Evolutionary conservation across 2,113 vertebrate species (phyloP), one percentile per base, ranked within the genome.

Genomic region (Xyliphius kryptos): DNA sequence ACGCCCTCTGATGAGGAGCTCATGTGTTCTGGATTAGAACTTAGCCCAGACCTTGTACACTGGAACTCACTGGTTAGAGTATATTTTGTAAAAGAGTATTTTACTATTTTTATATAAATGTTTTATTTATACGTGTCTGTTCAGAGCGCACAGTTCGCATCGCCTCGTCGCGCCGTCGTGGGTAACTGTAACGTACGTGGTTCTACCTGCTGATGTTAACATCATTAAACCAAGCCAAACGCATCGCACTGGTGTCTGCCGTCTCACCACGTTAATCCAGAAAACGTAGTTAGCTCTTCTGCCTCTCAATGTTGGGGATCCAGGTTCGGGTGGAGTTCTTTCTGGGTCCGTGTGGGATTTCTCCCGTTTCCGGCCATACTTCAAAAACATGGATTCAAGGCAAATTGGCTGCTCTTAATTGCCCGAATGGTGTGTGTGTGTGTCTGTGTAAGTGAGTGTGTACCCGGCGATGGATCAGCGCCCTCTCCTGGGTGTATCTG

Each of bases 21-120:
- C n/a, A n/a, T n/a, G n/a, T 26, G 22, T 26, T 26, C 37, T 67
- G 64, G 72, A 76, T 84, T 57, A 80, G 82, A 83, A 72, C 76
- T 79, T 74, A 79, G 86, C 83, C 86, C 83, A 74, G 84, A 79
- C 86, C 89, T 85, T 84, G 80, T 81, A 76, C 89, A 89, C 88
- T 87, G 84, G 88, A 92, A 92, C 89, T 82, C 21, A 78, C 75
- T 75, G 87, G 89, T 91, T 87, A 81, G 81, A 95, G 82, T 94
- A 89, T 95, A 94, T 94, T 98, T 95, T 95, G 89, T 94, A 87
- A 94, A 86, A 95, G 86, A 90, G 85, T 96, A 97, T 97, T 97
- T 98, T 97, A 6, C 41, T 60, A 60, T 60, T 60, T 60, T 60
- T 97, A 91, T 97, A 97, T 93, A 91, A 89, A 91, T 92, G 88